Conservation (phyloP, 2,113 vertebrate species). For the Pica pica region DNA sequence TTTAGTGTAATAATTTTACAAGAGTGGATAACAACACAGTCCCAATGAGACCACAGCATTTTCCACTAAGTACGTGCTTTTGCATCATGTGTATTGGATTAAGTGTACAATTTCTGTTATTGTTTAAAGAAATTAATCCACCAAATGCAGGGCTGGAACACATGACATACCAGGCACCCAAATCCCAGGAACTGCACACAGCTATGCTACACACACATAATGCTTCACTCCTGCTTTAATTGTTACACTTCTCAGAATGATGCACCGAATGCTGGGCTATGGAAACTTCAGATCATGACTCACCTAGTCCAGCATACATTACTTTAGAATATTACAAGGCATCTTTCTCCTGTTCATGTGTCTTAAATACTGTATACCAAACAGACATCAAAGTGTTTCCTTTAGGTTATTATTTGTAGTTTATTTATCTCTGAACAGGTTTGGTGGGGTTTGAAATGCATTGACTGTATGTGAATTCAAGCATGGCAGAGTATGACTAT, state of each 20-base stretch:
- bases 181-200: neutral
- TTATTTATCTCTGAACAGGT: constrained; percentile 57
- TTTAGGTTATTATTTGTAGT: constrained; percentile 47
- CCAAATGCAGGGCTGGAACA: constrained; percentile 3
- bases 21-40: neutral
- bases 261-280: neutral
- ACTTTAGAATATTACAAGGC: constrained; percentile 29
- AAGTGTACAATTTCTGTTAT: constrained; percentile 8
- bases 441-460: constrained; percentile 18
- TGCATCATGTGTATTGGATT: constrained; percentile 28
- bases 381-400: constrained; percentile 49
- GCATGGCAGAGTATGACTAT: neutral
- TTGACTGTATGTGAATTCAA: neutral
- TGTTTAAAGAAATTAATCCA: constrained; percentile 36
- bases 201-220: neutral
- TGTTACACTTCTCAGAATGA: neutral
- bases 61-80: neutral
- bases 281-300: constrained; percentile 14
- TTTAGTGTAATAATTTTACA: neutral
- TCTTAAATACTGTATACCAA: constrained; percentile 15
- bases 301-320: constrained; percentile 13
- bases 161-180: neutral
- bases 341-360: constrained; percentile 37
- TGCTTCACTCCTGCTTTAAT: constrained; percentile 29
- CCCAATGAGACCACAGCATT: neutral